These are phyloP conservation scores for Drosophila sucinea DNA, from an alignment of 1,140 invertebrate genomes.

Conservation along the genomic window DNA sequence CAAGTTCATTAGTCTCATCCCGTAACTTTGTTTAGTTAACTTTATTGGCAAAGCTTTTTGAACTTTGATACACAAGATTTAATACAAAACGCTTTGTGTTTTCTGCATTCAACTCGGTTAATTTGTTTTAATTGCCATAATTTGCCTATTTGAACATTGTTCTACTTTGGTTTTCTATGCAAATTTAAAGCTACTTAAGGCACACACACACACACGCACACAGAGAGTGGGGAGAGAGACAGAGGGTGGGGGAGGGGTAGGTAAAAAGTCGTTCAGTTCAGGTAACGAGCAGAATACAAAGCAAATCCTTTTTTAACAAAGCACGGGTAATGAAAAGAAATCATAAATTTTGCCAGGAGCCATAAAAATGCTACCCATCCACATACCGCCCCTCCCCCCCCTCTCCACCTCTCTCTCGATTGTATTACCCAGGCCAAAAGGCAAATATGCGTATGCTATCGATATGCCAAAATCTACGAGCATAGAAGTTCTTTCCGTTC, in stretches of 20 bases:
- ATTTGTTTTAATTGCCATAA: conserved; percentile 66
- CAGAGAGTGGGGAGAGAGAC: neutral
- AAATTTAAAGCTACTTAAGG: conserved; percentile 72
- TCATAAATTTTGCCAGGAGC: conserved; percentile 79
- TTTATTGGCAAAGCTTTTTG: conserved; percentile 66
- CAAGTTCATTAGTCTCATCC: conserved; percentile 69
- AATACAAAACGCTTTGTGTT: conserved; percentile 43
- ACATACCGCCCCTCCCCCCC: neutral
- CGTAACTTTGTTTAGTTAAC: conserved; percentile 68
- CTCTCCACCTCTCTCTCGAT: neutral
- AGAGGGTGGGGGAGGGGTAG: neutral
- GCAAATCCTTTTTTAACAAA: conserved; percentile 77
- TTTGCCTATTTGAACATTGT: conserved; percentile 18
- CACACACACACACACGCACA: conserved; percentile 6
- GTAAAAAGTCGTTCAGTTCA: conserved; percentile 16
- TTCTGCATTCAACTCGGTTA: conserved; percentile 37
- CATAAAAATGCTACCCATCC: conserved; percentile 65
- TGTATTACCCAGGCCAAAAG: conserved; percentile 27
- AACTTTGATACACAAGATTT: conserved; percentile 66
- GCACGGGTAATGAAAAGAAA: conserved; percentile 59
- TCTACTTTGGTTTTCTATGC: conserved; percentile 54
- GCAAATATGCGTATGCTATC: conserved; percentile 68
- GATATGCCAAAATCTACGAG: conserved; percentile 71
- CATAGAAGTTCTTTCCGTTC: conserved; percentile 19
- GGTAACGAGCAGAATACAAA: conserved; percentile 60